Evolutionary conservation across 2,888 invertebrate genomes (phyloP).

Genomic region (Protonemura montana): DNA sequence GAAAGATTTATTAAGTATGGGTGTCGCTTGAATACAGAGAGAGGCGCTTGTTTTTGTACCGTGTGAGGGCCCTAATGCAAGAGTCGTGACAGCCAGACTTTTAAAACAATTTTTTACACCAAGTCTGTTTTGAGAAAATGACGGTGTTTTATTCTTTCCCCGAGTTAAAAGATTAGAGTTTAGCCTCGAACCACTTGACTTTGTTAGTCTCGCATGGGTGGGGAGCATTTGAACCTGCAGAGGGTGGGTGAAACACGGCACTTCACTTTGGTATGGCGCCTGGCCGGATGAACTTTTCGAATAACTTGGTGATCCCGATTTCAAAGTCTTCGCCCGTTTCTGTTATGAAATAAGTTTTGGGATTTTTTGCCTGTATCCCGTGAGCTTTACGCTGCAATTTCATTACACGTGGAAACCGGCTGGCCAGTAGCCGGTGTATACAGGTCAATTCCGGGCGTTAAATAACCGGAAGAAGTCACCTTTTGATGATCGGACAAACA

Average conservation of each 20-base stretch:
- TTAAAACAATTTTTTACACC: not conserved
- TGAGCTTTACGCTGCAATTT: not conserved
- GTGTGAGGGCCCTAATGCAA: not conserved
- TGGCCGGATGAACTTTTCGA: not conserved
- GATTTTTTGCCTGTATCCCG: not conserved
- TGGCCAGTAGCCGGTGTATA: not conserved
- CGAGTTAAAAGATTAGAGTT: not conserved
- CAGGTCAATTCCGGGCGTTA: not conserved
- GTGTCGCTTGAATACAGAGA: not conserved
- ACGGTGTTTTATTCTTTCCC: not conserved
- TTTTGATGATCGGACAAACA: not conserved
- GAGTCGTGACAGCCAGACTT: not conserved
- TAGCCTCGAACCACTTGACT: not conserved
- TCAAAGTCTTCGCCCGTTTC: not conserved
- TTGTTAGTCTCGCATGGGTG: not conserved
- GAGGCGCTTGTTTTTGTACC: not conserved
- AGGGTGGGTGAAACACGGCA: not conserved
- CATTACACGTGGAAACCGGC: not conserved
- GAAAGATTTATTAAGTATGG: slow-evolving; percentile 4
- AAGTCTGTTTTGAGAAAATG: not conserved
- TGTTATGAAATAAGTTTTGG: not conserved
- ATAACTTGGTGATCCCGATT: slow-evolving; percentile 12
- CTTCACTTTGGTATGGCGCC: not conserved
- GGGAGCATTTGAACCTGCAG: not conserved
- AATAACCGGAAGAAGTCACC: slow-evolving; percentile 38